Conservation (phyloP, 2,888 invertebrate genomes). For the Smittia sp. region DNA sequence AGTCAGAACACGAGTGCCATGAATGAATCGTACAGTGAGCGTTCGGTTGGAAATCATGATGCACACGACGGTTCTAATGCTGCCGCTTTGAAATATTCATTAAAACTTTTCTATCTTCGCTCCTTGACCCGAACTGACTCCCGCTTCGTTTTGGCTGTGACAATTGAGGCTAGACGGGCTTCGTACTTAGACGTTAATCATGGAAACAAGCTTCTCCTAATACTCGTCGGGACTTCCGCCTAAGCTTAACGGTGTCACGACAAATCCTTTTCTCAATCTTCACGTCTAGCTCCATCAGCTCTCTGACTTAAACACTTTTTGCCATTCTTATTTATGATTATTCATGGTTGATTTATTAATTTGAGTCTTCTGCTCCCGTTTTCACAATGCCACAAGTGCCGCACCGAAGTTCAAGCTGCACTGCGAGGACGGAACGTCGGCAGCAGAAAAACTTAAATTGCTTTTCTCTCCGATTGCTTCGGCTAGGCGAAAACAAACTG, state of each 20-base stretch:
- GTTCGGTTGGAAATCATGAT: background rate
- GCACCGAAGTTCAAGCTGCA: background rate
- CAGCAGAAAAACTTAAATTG: conserved; percentile 36
- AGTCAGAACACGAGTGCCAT: background rate
- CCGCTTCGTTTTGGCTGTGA: too few species aligned
- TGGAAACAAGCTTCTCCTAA: too few species aligned
- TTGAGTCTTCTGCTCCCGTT: background rate
- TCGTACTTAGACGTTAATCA: too few species aligned
- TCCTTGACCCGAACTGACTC: too few species aligned
- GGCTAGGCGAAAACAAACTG: background rate
- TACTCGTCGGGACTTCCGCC: too few species aligned
- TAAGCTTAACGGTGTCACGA: too few species aligned
- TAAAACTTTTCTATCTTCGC: too few species aligned
- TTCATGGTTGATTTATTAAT: conserved; percentile 18
- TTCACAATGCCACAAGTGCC: background rate
- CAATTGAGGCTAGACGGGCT: too few species aligned
- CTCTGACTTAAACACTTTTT: background rate
- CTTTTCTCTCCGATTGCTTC: conserved; percentile 13
- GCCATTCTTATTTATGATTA: background rate
- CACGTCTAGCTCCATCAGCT: too few species aligned
- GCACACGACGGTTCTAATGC: too few species aligned
- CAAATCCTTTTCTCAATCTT: too few species aligned
- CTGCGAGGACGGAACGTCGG: background rate
- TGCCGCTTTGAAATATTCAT: too few species aligned
- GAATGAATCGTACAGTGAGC: conserved; percentile 6